Base-by-base conservation (phyloP, 2,888 invertebrate species). In the Clitarchus hookeri region DNA sequence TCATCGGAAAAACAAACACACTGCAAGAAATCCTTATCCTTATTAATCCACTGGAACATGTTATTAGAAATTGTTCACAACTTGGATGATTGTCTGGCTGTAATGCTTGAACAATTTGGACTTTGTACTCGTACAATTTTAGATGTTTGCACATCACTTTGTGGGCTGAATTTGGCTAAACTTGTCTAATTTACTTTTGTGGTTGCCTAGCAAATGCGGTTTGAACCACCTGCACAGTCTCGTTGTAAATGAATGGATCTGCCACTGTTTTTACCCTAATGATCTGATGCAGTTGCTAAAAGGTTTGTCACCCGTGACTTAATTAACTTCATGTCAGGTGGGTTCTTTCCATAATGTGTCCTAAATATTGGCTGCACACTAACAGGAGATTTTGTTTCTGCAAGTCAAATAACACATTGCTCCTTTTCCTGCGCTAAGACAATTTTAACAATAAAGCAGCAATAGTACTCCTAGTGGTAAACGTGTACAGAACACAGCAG, bases 1-100 rank as follows among this genome's bases (percentile, higher is more conserved):
- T 83, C 83, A 83, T 83, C 83, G 44, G 23, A 83, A 83, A 83
- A 83, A 83, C 83, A 83, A 12, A 83, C 53, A 4, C 44, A 1
- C 25, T 48, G 44, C 19, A 48, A 83, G 44, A 83, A 83, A 23
- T 25, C 13, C 13, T 83, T n/a, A 12, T 44, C 44, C 13, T 27
- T 26, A 27, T 48, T 44, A 48, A 19, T 44, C 36, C 19, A 16
- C 44, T 16, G 36, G n/a, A 83, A 83, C 44, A 83, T 83, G 83
- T 44, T 25, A 12, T 0, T 83, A 83, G 83, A 83, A 83, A 83
- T 44, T 44, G 44, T 27, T 25, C 83, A 44, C 19, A 36, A 44
- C 44, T 44, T 83, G 23, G 6, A 83, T 53, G 83, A 44, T 83
- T 36, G 25, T 44, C 83, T 4, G 19, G 44, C 6, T 83, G 83